Conservation (phyloP, 2,797 vertebrate genomes). For the Hypotaenidia philippensis region DNA sequence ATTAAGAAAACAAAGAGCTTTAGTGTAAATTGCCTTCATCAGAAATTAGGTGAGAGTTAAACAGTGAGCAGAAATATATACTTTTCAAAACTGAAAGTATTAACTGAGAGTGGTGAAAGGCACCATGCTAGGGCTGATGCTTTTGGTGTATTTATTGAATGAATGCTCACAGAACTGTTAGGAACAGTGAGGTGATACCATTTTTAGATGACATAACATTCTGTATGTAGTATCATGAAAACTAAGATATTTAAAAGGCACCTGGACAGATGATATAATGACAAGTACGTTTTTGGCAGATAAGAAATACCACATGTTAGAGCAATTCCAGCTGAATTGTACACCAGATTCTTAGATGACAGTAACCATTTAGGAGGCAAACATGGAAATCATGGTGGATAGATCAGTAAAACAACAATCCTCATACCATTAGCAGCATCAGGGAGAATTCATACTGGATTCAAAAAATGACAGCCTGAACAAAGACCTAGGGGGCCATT, state of each 20-base stretch:
- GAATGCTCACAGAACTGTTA: background rate
- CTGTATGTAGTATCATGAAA: background rate
- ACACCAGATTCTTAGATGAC: background rate
- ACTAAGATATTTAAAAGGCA: background rate
- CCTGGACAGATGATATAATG: background rate
- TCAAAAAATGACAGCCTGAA: background rate
- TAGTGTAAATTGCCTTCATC: background rate
- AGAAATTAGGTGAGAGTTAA: background rate
- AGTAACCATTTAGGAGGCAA: background rate
- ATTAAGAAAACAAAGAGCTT: background rate
- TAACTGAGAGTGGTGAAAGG: background rate
- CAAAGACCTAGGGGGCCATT: background rate
- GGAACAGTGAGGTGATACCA: background rate
- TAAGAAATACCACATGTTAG: background rate
- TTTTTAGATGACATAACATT: background rate
- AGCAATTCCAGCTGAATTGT: constrained; percentile 24
- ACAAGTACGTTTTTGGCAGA: background rate
- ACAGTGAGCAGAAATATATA: background rate
- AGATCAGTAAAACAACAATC: background rate
- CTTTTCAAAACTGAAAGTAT: background rate
- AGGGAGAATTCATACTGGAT: background rate
- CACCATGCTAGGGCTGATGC: background rate
- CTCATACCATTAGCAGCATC: background rate
- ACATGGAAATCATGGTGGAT: background rate
- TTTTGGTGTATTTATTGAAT: background rate